These are phyloP conservation scores for Lepus timidus DNA, from an alignment of 2,113 vertebrate genomes.

Conservation along the genomic window DNA sequence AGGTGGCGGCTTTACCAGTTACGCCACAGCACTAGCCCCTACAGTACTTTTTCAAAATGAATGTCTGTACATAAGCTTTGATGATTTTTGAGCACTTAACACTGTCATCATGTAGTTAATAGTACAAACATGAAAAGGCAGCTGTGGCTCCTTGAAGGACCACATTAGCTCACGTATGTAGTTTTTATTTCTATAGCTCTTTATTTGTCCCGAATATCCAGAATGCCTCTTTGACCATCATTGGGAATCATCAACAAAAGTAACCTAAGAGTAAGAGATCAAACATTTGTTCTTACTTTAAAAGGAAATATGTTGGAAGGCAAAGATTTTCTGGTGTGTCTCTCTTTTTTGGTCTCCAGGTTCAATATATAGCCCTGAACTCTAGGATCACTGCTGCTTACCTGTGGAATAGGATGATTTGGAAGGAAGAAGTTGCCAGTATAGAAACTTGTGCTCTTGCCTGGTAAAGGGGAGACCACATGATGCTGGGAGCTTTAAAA, in stretches of 20 bases:
- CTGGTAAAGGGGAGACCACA: not conserved
- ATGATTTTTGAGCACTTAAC: not conserved
- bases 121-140: slow-evolving; percentile 14
- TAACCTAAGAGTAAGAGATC: slow-evolving; percentile 1
- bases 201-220: not conserved
- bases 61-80: not conserved
- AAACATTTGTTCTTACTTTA: slow-evolving; percentile 21
- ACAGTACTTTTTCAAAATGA: slow-evolving; percentile 22
- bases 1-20: no score
- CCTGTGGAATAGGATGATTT: not conserved
- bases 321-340: not conserved
- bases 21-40: no score
- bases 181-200: not conserved
- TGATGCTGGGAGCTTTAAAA: not conserved
- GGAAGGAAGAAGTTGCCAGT: not conserved
- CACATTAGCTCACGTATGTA: not conserved
- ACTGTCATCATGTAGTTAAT: not conserved
- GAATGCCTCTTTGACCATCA: slow-evolving; percentile 18
- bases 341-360: not conserved
- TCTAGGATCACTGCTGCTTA: not conserved
- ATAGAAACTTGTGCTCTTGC: not conserved
- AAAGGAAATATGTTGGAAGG: slow-evolving; percentile 46
- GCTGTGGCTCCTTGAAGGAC: slow-evolving; percentile 6
- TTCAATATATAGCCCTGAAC: not conserved
- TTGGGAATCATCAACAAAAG: not conserved